Percentiles rank a stretch among this genome's conserved stretches.
Evolutionary conservation across 2,888 invertebrate species (phyloP).

Genomic region (Dynastes hyllus): DNA sequence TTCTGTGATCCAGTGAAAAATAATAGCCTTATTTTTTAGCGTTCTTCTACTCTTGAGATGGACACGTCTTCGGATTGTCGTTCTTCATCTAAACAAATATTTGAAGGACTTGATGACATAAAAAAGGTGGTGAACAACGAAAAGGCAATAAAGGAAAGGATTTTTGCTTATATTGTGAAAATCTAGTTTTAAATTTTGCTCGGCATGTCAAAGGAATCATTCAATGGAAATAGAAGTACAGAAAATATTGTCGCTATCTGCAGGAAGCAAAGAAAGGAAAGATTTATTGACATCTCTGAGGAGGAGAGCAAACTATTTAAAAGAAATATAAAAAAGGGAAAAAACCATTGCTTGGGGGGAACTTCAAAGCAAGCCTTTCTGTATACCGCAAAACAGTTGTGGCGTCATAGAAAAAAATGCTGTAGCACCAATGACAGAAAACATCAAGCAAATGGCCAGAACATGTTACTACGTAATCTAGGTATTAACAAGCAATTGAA

Average conservation of each 20-base stretch:
- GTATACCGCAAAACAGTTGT: constrained; percentile 56
- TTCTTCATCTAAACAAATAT: no score
- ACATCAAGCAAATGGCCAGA: constrained; percentile 42
- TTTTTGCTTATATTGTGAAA: constrained; percentile 49
- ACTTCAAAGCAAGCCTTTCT: constrained; percentile 55
- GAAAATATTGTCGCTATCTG: constrained; percentile 35
- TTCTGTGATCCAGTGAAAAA: no score
- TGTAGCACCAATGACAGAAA: not conserved
- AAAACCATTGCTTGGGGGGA: not conserved
- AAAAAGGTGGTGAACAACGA: no score
- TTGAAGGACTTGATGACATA: not conserved
- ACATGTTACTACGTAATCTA: constrained; percentile 41
- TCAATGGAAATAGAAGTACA: constrained; percentile 36
- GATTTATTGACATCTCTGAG: constrained; percentile 8
- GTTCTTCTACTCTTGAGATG: no score
- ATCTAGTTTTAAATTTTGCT: constrained; percentile 44
- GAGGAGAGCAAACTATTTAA: constrained; percentile 44
- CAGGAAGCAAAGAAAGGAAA: constrained; percentile 41
- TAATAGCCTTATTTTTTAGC: no score
- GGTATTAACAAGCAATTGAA: constrained; percentile 52
- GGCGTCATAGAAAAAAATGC: constrained; percentile 57
- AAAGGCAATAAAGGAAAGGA: no score
- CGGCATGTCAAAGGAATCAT: constrained; percentile 39
- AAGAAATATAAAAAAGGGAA: constrained; percentile 40
- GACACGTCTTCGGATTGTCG: no score